phyloP scores from a whole-genome alignment of 2,113 vertebrate genomes.

The Ploceus nigricollis region DNA sequence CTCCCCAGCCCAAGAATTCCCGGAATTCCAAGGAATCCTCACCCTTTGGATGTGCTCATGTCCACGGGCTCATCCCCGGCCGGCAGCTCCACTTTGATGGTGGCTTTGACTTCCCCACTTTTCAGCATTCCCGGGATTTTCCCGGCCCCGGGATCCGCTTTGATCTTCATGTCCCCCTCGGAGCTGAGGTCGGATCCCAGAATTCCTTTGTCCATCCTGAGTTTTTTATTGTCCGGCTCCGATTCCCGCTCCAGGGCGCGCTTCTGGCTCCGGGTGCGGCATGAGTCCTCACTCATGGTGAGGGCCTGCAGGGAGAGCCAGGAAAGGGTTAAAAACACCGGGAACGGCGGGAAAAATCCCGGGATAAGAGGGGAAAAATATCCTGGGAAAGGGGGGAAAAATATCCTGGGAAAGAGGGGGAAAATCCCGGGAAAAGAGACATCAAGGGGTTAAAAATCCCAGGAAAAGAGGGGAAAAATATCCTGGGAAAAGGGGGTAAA shows the following conservation, averaged over 20 bases:
- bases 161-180: constrained; percentile 67
- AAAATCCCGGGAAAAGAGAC: neutral
- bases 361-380: too few species aligned
- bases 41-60: constrained; percentile 96
- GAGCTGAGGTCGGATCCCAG: constrained; percentile 41
- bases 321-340: neutral
- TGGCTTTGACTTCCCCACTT: constrained; percentile 79
- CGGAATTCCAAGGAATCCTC: neutral
- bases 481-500: too few species aligned
- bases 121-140: constrained; percentile 80
- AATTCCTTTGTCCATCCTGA: constrained; percentile 83
- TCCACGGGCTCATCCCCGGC: constrained; percentile 90
- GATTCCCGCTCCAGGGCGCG: constrained; percentile 83
- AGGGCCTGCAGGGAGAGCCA: neutral
- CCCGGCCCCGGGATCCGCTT: constrained; percentile 67
- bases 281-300: constrained; percentile 92
- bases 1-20: rapidly evolving
- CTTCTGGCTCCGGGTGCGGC: constrained; percentile 95
- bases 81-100: constrained; percentile 85
- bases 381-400: neutral
- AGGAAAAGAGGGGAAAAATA: neutral
- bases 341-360: neutral
- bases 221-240: constrained; percentile 13
- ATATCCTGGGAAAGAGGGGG: neutral
- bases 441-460: neutral